These are phyloP conservation scores for Sebastiscus tertius DNA, from an alignment of 2,797 vertebrate genomes.

Conservation along the genomic window DNA sequence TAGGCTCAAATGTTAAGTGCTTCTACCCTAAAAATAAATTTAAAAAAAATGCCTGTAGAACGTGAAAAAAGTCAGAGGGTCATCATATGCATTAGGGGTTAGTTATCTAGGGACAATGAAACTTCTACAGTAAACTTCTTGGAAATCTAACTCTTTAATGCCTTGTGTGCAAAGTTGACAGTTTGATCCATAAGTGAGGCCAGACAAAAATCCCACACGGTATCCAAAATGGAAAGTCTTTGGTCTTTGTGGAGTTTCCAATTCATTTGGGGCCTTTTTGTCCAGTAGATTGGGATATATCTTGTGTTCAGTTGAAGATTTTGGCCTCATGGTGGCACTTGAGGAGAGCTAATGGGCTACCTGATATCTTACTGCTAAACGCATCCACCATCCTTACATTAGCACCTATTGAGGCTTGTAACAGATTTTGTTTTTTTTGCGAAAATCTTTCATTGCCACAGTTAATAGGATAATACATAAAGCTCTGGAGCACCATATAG, in stretches of 20 bases:
- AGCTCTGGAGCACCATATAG: conserved; percentile 14
- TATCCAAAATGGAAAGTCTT: background rate
- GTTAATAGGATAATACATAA: conserved; percentile 18
- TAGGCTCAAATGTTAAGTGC: too few relatives aligned
- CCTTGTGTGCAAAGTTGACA: background rate
- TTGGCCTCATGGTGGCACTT: background rate
- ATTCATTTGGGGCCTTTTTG: background rate
- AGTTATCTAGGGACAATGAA: background rate
- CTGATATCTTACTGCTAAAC: background rate
- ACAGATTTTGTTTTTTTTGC: background rate
- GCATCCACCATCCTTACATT: background rate
- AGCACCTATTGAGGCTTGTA: conserved; percentile 17
- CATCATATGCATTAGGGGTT: background rate
- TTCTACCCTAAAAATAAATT: too few relatives aligned
- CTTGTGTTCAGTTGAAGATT: background rate
- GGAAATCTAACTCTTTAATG: background rate
- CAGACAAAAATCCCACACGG: background rate
- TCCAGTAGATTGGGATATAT: background rate
- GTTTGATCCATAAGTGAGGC: background rate
- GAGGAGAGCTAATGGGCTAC: background rate
- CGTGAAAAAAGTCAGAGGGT: background rate
- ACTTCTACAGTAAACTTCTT: background rate
- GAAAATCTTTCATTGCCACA: conserved; percentile 10
- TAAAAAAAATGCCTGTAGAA: too few relatives aligned
- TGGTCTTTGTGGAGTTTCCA: background rate